A percentile compares a stretch with the other conserved stretches of the same genome.
Conservation (phyloP, 2,888 invertebrate genomes). For the Acanthosepion pharaonis region DNA sequence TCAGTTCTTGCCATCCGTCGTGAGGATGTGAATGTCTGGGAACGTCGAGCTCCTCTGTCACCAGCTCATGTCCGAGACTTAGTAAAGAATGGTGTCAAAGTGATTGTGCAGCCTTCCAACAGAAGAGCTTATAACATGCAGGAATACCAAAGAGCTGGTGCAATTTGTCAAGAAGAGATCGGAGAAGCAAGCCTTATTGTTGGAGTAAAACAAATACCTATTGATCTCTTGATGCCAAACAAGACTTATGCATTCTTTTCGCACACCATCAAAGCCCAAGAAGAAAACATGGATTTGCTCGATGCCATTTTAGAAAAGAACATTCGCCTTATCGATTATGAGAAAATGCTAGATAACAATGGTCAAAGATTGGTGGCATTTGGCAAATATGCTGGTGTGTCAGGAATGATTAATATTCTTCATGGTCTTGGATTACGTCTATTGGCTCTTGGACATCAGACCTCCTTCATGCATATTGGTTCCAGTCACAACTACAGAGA, state of each 20-base stretch:
- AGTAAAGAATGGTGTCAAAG: slow-evolving; percentile 88
- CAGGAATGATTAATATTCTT: slow-evolving; percentile 98
- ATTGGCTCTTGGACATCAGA: slow-evolving; percentile 96
- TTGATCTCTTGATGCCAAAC: slow-evolving; percentile 87
- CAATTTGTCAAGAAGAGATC: slow-evolving; percentile 94
- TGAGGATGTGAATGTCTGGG: slow-evolving; percentile 78
- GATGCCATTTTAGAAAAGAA: slow-evolving; percentile 95
- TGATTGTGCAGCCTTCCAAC: slow-evolving; percentile 98
- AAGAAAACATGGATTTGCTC: slow-evolving; percentile 95
- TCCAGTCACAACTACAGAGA: no score
- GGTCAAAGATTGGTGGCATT: slow-evolving; percentile 97
- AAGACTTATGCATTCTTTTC: slow-evolving; percentile 99
- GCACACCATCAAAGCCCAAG: slow-evolving; percentile 99
- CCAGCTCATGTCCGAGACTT: slow-evolving; percentile 92
- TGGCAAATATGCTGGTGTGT: slow-evolving; percentile 98
- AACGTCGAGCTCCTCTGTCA: slow-evolving; percentile 91
- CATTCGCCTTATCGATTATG: slow-evolving; percentile 96
- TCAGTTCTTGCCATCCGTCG: slow-evolving; percentile 72
- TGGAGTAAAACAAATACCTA: slow-evolving; percentile 95
- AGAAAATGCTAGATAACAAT: slow-evolving; percentile 90
- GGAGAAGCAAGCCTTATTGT: slow-evolving; percentile 96
- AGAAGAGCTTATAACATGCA: slow-evolving; percentile 97
- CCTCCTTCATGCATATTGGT: slow-evolving; percentile 99
- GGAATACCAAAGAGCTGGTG: slow-evolving; percentile 94
- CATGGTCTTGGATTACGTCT: slow-evolving; percentile 95